phyloP scores from a whole-genome alignment of 2,113 vertebrate species.

The Craseonycteris thonglongyai region DNA sequence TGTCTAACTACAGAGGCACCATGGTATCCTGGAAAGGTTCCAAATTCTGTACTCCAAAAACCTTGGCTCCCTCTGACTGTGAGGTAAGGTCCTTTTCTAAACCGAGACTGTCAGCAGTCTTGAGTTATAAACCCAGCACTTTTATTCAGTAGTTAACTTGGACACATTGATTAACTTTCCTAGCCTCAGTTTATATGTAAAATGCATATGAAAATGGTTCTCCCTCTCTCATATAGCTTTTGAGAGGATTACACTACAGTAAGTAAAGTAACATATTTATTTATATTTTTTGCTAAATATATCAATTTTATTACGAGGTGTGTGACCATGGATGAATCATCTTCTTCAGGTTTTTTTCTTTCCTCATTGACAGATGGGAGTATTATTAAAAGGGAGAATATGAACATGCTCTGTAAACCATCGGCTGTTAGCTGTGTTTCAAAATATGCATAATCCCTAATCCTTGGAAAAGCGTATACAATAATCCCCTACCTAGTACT shows the following conservation, averaged over 20 bases:
- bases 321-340: not conserved
- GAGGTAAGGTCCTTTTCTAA: not conserved
- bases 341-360: conserved; percentile 2
- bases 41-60: not conserved
- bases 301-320: not conserved
- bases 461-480: not conserved
- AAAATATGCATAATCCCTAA: not conserved
- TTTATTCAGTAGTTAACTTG: not conserved
- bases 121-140: not conserved
- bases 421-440: not conserved
- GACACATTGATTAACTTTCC: not conserved
- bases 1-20: not conserved
- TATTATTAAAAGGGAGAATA: not conserved
- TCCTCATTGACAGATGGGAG: not conserved
- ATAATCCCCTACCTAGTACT: not conserved
- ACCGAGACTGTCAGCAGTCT: not conserved
- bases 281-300: no score
- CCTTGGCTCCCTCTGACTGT: not conserved
- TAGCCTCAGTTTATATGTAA: not conserved
- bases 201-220: not conserved
- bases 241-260: not conserved
- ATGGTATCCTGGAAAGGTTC: not conserved
- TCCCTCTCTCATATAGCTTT: not conserved
- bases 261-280: not conserved
- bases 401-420: not conserved